Evolutionary conservation across 2,797 vertebrate genomes (phyloP).

Genomic region (Coluber constrictor): DNA sequence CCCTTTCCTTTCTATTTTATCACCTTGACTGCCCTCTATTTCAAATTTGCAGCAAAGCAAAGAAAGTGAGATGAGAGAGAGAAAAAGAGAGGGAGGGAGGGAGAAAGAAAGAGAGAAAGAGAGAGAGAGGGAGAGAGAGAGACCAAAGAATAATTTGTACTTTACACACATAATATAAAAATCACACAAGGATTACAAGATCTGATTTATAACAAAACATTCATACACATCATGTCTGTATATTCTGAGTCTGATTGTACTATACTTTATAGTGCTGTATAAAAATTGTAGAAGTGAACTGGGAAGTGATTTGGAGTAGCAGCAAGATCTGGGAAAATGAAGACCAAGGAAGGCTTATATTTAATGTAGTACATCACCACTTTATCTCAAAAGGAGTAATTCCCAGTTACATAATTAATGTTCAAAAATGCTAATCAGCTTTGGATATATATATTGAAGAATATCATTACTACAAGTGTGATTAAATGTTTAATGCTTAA

Average conservation of each 20-base stretch:
- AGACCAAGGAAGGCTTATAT: neutral
- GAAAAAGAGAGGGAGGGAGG: neutral
- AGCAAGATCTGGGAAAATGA: neutral
- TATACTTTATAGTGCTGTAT: constrained; percentile 25
- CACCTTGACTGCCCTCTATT: constrained; percentile 43
- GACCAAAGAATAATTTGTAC: constrained; percentile 35
- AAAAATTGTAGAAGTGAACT: constrained; percentile 2
- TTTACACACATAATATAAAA: constrained; percentile 37
- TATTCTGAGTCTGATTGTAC: constrained; percentile 19
- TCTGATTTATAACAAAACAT: constrained; percentile 14
- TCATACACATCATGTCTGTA: neutral
- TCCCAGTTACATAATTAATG: neutral
- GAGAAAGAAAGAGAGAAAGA: neutral
- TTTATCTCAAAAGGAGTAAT: neutral
- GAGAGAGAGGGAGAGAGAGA: constrained; percentile 5
- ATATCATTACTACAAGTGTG: neutral
- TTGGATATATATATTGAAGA: neutral
- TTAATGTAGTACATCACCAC: neutral
- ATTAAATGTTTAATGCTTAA: neutral
- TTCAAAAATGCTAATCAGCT: neutral
- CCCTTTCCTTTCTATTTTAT: constrained; percentile 25
- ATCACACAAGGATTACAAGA: constrained; percentile 6
- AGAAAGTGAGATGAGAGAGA: constrained; percentile 10
- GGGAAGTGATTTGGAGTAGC: neutral
- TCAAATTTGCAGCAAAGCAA: constrained; percentile 46